These are phyloP conservation scores for Apis dorsata DNA, from an alignment of 1,140 invertebrate genomes.

Conservation along the genomic window DNA sequence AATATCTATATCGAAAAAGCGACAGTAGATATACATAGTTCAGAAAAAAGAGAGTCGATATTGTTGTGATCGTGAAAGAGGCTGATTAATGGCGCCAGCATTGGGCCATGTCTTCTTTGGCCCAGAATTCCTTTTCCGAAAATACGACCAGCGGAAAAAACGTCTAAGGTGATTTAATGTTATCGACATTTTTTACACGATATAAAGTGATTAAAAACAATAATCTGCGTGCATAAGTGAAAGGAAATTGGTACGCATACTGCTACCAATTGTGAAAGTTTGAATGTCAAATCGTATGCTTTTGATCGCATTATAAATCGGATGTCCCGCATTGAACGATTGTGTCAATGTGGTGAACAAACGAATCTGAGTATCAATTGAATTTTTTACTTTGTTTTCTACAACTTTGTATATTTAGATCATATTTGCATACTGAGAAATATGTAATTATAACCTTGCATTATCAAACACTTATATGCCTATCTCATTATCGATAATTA, in stretches of 20 bases:
- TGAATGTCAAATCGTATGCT: conserved; percentile 3
- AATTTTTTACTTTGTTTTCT: not conserved
- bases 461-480: not conserved
- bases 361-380: too few relatives aligned
- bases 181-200: not conserved
- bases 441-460: conserved; percentile 26
- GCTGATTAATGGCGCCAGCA: conserved; percentile 59
- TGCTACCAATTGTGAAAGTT: conserved; percentile 10
- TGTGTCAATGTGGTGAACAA: not conserved
- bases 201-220: conserved; percentile 23
- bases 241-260: conserved; percentile 16
- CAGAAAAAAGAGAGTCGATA: conserved; percentile 46
- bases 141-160: conserved; percentile 37
- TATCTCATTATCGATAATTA: not conserved
- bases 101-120: conserved; percentile 62
- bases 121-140: conserved; percentile 44
- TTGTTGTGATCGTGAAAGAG: conserved; percentile 60
- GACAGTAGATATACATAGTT: not conserved
- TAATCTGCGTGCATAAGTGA: conserved; percentile 11
- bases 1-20: not conserved
- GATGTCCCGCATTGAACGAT: too few relatives aligned
- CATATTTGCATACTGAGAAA: not conserved
- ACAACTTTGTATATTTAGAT: not conserved
- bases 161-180: conserved; percentile 53
- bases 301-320: not conserved